Conservation (phyloP, 2,888 invertebrate species). For the Drosophila subsilvestris region DNA sequence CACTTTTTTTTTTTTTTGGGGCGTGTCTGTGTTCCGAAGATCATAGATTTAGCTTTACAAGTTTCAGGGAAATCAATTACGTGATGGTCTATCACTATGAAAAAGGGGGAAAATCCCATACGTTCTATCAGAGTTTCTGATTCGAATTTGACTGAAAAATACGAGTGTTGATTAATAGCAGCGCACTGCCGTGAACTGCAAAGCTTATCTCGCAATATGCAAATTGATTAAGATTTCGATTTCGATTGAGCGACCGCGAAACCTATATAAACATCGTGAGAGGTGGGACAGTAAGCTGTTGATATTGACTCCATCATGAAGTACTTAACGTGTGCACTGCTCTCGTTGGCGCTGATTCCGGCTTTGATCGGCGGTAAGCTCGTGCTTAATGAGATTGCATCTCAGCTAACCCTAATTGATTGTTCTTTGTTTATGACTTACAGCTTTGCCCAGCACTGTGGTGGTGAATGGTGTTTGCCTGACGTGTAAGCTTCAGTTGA, state of each 20-base stretch:
- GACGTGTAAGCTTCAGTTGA: constrained; percentile 58
- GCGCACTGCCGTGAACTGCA: constrained; percentile 3
- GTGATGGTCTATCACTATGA: neutral
- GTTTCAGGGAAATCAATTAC: constrained; percentile 43
- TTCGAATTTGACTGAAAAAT: constrained; percentile 8
- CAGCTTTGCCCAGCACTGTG: constrained; percentile 64
- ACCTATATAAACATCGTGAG: constrained; percentile 50
- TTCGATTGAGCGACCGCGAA: constrained; percentile 14
- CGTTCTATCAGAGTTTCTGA: neutral
- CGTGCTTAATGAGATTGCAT: constrained; percentile 2
- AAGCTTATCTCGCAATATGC: constrained; percentile 43
- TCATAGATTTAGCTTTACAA: constrained; percentile 22
- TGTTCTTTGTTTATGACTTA: constrained; percentile 22
- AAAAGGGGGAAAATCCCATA: constrained; percentile 30
- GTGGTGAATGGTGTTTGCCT: constrained; percentile 65
- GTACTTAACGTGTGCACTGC: constrained; percentile 59
- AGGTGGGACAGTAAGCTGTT: constrained; percentile 7
- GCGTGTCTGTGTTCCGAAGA: constrained; percentile 26
- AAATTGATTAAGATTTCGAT: constrained; percentile 52
- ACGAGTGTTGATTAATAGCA: constrained; percentile 12
- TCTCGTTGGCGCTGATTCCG: constrained; percentile 56
- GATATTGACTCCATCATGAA: constrained; percentile 55
- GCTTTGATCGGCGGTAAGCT: constrained; percentile 57
- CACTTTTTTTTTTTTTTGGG: constrained; percentile 15
- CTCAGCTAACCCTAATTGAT: constrained; percentile 33